These are phyloP conservation scores for Hirundo rustica DNA, from an alignment of 2,797 vertebrate species.

Conservation along the genomic window DNA sequence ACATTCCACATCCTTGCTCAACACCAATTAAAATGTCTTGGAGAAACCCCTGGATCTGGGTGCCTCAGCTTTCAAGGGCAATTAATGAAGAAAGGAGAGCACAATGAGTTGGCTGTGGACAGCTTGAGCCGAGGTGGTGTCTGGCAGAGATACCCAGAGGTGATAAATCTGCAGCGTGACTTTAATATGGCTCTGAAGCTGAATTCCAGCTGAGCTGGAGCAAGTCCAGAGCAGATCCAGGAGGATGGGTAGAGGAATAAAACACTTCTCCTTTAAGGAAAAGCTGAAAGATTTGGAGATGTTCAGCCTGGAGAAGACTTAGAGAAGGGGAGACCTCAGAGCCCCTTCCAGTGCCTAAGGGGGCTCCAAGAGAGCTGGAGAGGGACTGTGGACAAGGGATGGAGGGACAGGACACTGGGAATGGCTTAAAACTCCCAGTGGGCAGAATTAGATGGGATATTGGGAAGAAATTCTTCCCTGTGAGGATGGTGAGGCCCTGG, in stretches of 20 bases:
- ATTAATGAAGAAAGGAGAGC: background rate
- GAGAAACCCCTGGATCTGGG: rapidly evolving
- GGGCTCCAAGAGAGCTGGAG: background rate
- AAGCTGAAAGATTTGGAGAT: background rate
- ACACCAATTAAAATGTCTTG: background rate
- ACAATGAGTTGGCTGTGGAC: background rate
- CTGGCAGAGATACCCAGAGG: background rate
- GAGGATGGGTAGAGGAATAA: background rate
- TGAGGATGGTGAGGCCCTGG: background rate
- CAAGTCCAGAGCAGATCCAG: rapidly evolving
- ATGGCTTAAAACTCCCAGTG: background rate
- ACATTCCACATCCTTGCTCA: background rate
- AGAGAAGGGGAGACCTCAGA: background rate
- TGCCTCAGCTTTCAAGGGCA: background rate
- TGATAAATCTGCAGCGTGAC: background rate
- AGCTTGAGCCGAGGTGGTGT: background rate
- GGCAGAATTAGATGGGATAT: rapidly evolving
- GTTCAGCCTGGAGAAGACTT: background rate
- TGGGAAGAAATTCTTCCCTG: background rate
- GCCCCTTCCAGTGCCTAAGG: background rate
- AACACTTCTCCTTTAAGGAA: background rate
- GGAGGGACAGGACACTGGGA: background rate
- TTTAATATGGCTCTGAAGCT: background rate
- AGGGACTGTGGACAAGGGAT: background rate
- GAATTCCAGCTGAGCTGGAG: background rate